Percentiles rank a stretch among this genome's conserved stretches.
Conservation (phyloP, 53 echinoderm and acorn worm genomes). For the Zoroaster sp. region DNA sequence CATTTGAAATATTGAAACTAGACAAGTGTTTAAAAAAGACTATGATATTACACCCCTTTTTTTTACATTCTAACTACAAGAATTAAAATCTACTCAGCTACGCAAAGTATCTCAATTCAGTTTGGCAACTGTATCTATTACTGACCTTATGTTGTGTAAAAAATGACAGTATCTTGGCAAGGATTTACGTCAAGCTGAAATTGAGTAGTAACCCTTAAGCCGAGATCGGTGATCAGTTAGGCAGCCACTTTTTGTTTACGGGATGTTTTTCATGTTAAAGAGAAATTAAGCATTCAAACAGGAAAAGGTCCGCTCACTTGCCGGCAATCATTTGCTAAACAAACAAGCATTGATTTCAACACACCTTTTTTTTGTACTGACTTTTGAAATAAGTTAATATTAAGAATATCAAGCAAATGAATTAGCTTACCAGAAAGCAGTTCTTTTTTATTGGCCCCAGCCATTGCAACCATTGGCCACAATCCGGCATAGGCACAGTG, state of each 20-base stretch:
- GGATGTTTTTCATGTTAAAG: background rate
- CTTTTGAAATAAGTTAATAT: background rate
- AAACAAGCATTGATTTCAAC: background rate
- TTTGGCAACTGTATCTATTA: no score
- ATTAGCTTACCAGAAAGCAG: background rate
- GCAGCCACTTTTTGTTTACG: no score
- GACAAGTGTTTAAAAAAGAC: background rate
- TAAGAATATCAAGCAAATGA: background rate
- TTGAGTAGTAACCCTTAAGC: no score
- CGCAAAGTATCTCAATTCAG: background rate
- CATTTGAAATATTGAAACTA: slow-evolving; percentile 15
- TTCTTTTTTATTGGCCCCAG: no score
- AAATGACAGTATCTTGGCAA: no score
- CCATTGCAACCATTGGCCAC: no score
- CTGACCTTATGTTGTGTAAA: no score
- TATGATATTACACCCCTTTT: background rate
- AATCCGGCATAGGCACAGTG: no score
- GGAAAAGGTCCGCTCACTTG: no score
- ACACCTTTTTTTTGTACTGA: background rate
- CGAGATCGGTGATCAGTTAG: no score
- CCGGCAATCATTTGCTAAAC: background rate
- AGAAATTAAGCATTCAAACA: no score
- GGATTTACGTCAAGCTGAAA: no score
- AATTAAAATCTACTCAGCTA: slow-evolving; percentile 21
- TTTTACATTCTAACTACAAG: background rate